Percentiles rank a stretch among this genome's conserved stretches.
These are phyloP conservation scores for Anneissia japonica DNA, from an alignment of 35 echinoderm and acorn worm genomes.

Conservation along the genomic window DNA sequence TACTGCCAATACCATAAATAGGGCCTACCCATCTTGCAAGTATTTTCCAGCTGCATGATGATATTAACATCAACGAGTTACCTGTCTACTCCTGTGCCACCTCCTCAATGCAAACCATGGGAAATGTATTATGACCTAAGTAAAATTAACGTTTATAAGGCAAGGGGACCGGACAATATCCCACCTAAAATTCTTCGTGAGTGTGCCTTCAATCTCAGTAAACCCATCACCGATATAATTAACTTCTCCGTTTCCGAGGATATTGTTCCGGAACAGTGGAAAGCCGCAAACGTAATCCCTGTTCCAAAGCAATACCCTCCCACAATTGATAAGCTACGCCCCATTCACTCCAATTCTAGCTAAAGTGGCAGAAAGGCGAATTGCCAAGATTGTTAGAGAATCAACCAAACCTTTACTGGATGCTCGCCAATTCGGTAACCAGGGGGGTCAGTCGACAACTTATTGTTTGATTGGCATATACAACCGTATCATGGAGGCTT, in stretches of 20 bases:
- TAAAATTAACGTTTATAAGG: neutral
- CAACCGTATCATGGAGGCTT: neutral
- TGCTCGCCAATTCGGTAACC: conserved; percentile 23
- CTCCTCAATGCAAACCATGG: conserved; percentile 10
- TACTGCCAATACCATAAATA: too few species aligned
- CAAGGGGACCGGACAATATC: conserved; percentile 1
- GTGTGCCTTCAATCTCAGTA: conserved; percentile 16
- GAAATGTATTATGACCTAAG: conserved; percentile 1
- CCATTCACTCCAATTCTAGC: conserved; percentile 21
- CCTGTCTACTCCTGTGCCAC: neutral
- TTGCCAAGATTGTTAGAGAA: conserved; percentile 6
- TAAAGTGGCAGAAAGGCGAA: conserved; percentile 25
- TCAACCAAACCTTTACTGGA: conserved; percentile 4
- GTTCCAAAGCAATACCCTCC: conserved; percentile 3
- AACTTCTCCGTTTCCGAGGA: conserved; percentile 6
- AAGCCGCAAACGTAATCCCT: conserved; percentile 17
- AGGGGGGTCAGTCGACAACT: conserved; percentile 6
- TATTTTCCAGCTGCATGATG: too few species aligned
- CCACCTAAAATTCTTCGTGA: conserved; percentile 4
- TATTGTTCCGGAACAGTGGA: conserved; percentile 18
- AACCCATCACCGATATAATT: conserved; percentile 9
- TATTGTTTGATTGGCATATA: conserved; percentile 22
- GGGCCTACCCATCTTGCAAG: too few species aligned
- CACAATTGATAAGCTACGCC: conserved; percentile 18
- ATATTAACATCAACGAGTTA: neutral